A percentile compares a stretch with the other conserved stretches of the same genome.
Evolutionary conservation across 2,888 invertebrate species (phyloP).

Genomic region (Leptarthrus brevirostris): DNA sequence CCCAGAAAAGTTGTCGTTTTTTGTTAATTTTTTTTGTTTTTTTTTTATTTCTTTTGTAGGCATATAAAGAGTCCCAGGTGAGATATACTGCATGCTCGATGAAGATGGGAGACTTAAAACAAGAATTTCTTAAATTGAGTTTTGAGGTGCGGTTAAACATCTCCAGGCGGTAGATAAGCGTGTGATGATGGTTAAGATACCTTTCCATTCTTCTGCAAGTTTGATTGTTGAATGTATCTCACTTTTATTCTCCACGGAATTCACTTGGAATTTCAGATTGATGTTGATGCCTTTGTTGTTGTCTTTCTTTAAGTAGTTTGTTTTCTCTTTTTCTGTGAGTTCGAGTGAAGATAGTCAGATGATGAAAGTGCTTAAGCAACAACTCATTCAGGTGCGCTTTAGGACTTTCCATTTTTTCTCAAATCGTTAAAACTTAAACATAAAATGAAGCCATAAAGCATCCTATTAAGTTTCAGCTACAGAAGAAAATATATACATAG

Average conservation of each 20-base stretch:
- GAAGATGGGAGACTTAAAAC: conserved; percentile 34
- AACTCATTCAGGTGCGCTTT: conserved; percentile 4
- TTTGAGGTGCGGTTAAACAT: conserved; percentile 47
- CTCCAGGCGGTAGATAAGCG: conserved; percentile 47
- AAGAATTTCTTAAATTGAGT: conserved; percentile 48
- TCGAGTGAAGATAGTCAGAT: conserved; percentile 12
- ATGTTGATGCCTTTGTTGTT: conserved; percentile 26
- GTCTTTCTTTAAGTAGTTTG: not conserved
- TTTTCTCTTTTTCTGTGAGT: conserved; percentile 14
- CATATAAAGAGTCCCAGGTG: conserved; percentile 41
- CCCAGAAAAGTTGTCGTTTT: conserved; percentile 28
- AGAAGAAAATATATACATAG: not conserved
- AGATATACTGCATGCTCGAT: conserved; percentile 14
- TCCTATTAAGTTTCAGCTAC: not conserved
- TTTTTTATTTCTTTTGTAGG: conserved; percentile 4
- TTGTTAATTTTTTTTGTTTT: not conserved
- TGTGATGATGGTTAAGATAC: conserved; percentile 48
- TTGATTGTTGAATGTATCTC: conserved; percentile 42
- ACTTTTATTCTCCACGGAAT: conserved; percentile 49
- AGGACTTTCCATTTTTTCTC: conserved; percentile 12
- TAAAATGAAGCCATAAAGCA: conserved; percentile 2
- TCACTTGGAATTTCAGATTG: conserved; percentile 47
- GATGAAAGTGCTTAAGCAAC: conserved; percentile 16
- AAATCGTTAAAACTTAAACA: not conserved
- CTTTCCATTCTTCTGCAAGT: conserved; percentile 42